These are phyloP conservation scores for Agriopis marginaria DNA, from an alignment of 2,888 invertebrate species.

Conservation along the genomic window DNA sequence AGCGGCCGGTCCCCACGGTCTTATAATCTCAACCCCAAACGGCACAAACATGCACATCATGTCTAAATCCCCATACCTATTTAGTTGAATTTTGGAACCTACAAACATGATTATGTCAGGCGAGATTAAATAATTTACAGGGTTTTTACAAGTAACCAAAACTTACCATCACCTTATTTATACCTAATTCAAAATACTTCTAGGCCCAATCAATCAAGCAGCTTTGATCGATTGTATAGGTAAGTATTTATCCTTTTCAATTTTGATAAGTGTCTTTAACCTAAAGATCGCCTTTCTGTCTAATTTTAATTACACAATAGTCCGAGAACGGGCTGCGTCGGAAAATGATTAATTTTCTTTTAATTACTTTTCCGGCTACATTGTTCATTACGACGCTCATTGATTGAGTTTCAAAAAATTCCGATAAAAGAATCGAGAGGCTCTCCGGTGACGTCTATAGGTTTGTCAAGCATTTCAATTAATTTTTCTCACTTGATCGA, in stretches of 20 bases:
- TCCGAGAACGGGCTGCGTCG: conserved; percentile 25
- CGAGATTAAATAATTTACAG: too few species aligned
- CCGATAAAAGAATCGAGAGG: conserved; percentile 46
- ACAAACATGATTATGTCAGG: too few species aligned
- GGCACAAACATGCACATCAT: too few species aligned
- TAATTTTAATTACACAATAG: conserved; percentile 28
- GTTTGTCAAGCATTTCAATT: conserved; percentile 76
- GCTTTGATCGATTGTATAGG: background rate
- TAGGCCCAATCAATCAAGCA: background rate
- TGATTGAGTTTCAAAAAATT: conserved; percentile 40
- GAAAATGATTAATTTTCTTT: conserved; percentile 39
- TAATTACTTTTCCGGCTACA: conserved; percentile 41
- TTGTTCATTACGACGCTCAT: conserved; percentile 36
- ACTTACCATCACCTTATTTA: too few species aligned
- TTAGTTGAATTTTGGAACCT: too few species aligned
- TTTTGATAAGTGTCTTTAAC: conserved; percentile 16
- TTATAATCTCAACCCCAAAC: too few species aligned
- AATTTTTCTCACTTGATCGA: conserved; percentile 83
- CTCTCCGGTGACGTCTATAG: conserved; percentile 51
- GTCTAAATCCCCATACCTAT: too few species aligned
- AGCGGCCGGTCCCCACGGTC: too few species aligned
- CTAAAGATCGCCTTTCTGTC: conserved; percentile 4
- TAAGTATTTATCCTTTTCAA: conserved; percentile 11
- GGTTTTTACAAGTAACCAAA: too few species aligned
- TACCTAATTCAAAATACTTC: background rate